phyloP scores from a whole-genome alignment of 2,888 invertebrate genomes.

The Aphidoletes aphidimyza region DNA sequence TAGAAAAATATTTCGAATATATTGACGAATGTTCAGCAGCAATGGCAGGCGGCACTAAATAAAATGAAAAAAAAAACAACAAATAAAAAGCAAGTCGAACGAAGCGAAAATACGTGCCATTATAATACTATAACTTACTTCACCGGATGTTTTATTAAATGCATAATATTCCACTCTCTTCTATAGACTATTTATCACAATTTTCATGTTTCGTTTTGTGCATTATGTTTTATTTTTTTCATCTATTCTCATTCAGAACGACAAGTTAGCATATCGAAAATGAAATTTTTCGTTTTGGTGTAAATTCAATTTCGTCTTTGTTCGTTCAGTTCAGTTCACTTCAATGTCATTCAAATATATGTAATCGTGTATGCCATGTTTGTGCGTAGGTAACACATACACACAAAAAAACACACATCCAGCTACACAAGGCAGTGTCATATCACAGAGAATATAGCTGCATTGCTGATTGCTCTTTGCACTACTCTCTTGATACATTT shows the following conservation, averaged over 20 bases:
- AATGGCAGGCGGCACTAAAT: not conserved
- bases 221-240: not conserved
- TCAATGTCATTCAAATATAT: not conserved
- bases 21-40: not conserved
- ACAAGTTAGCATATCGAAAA: not conserved
- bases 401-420: too few relatives aligned
- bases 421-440: too few relatives aligned
- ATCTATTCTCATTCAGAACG: not conserved
- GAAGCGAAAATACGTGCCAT: slow-evolving; percentile 33
- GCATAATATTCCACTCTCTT: slow-evolving; percentile 16
- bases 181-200: not conserved
- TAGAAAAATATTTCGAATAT: not conserved
- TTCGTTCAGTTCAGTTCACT: not conserved
- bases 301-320: not conserved
- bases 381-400: not conserved
- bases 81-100: not conserved
- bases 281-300: slow-evolving; percentile 13
- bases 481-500: too few relatives aligned
- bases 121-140: slow-evolving; percentile 11
- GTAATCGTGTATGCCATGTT: not conserved
- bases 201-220: not conserved
- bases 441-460: too few relatives aligned
- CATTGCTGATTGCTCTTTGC: too few relatives aligned
- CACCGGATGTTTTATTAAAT: slow-evolving; percentile 50
- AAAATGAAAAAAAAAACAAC: not conserved